phyloP scores from a whole-genome alignment of 2,888 invertebrate species.

The Melangyna quadrimaculata region DNA sequence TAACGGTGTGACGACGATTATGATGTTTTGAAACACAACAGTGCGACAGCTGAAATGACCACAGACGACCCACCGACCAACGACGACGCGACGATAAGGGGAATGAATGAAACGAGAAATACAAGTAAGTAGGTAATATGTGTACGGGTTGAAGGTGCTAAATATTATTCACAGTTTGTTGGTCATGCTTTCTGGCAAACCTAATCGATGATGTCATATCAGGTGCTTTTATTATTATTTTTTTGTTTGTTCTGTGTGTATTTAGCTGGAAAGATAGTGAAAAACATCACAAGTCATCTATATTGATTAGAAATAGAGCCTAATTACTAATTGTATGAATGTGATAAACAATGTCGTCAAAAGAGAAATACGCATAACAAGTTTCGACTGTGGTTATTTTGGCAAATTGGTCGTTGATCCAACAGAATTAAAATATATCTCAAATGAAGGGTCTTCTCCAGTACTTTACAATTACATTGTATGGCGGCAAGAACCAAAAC shows the following conservation, averaged over 20 bases:
- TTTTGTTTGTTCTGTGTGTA: constrained; percentile 10
- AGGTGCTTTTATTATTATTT: constrained; percentile 6
- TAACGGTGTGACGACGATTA: background rate
- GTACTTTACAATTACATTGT: too few relatives aligned
- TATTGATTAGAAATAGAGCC: constrained; percentile 10
- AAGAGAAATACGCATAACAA: background rate
- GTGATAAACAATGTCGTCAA: background rate
- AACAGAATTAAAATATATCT: too few relatives aligned
- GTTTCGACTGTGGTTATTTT: background rate
- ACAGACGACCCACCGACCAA: too few relatives aligned
- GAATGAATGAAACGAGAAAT: constrained; percentile 24
- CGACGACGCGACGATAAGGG: too few relatives aligned
- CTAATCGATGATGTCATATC: constrained; percentile 63
- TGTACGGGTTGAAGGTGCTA: constrained; percentile 54
- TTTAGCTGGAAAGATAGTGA: background rate
- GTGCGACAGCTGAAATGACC: background rate
- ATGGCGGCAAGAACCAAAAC: too few relatives aligned
- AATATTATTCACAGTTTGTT: constrained; percentile 45
- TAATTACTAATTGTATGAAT: constrained; percentile 14
- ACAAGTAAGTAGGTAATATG: constrained; percentile 14
- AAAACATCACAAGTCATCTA: background rate
- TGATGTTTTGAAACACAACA: constrained; percentile 32
- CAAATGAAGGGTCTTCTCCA: too few relatives aligned
- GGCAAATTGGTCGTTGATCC: too few relatives aligned
- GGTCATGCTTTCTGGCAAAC: constrained; percentile 55